These are phyloP conservation scores for Apis laboriosa DNA, from an alignment of 1,140 invertebrate species.

Conservation along the genomic window DNA sequence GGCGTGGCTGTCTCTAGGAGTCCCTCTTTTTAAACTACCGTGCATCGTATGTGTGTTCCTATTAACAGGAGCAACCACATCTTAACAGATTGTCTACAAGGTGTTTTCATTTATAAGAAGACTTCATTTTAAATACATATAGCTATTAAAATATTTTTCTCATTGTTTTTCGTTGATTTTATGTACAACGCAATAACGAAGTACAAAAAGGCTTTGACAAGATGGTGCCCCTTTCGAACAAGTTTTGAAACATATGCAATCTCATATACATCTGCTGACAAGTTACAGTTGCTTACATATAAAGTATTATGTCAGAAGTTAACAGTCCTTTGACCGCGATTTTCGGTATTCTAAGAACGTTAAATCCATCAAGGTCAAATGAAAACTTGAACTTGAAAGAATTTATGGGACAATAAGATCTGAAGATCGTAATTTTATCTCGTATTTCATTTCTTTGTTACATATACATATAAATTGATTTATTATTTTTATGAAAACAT, in stretches of 20 bases:
- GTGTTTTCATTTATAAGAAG: neutral
- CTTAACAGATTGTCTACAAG: neutral
- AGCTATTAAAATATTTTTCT: neutral
- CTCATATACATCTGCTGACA: constrained; percentile 21
- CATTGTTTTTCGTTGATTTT: neutral
- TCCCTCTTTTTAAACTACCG: constrained; percentile 31
- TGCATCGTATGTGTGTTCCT: constrained; percentile 7
- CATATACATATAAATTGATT: neutral
- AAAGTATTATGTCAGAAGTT: constrained; percentile 38
- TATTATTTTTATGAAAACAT: neutral
- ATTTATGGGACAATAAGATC: neutral
- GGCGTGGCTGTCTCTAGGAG: constrained; percentile 44
- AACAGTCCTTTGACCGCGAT: constrained; percentile 28
- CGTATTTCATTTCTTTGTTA: neutral
- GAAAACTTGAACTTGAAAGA: constrained; percentile 9
- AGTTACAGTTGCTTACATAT: constrained; percentile 24
- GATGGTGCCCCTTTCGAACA: constrained; percentile 36
- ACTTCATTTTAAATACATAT: neutral
- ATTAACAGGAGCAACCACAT: constrained; percentile 7
- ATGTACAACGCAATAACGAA: constrained; percentile 27
- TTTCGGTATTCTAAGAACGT: constrained; percentile 17
- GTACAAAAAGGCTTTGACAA: constrained; percentile 46
- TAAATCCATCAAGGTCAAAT: constrained; percentile 18
- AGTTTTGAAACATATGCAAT: constrained; percentile 44
- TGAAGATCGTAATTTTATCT: neutral